A percentile compares a stretch with the other conserved stretches of the same genome.
These are phyloP conservation scores for Pristionchus mayeri DNA, from an alignment of 2,888 invertebrate species.

Conservation along the genomic window DNA sequence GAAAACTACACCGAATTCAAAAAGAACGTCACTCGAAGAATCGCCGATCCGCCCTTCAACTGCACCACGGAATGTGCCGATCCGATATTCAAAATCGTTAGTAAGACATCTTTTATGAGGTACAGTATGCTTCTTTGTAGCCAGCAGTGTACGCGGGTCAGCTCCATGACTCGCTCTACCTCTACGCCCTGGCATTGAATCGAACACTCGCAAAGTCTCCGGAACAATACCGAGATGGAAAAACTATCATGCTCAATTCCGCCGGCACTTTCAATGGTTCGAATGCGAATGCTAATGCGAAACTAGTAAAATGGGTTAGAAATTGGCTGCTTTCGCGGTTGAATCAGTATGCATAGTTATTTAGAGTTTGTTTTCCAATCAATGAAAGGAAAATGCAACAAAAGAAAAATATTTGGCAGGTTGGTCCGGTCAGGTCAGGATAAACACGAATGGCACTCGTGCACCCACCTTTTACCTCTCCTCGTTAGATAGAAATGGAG, in stretches of 20 bases:
- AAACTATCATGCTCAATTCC: constrained; percentile 52
- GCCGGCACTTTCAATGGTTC: constrained; percentile 52
- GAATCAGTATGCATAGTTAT: too few relatives aligned
- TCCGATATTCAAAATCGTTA: neutral
- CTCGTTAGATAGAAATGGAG: constrained; percentile 1
- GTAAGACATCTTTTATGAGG: neutral
- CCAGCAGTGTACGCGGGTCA: constrained; percentile 56
- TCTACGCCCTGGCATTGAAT: constrained; percentile 59
- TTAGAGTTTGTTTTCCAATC: too few relatives aligned
- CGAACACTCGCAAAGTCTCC: constrained; percentile 54
- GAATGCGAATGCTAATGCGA: neutral
- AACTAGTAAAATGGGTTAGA: too few relatives aligned
- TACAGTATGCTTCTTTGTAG: neutral
- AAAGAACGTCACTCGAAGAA: constrained; percentile 13
- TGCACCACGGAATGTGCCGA: neutral
- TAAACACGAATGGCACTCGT: constrained; percentile 51
- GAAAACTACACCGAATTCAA: constrained; percentile 24
- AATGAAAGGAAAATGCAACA: neutral
- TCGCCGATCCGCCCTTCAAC: constrained; percentile 36
- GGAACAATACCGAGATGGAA: constrained; percentile 52
- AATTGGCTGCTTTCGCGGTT: too few relatives aligned
- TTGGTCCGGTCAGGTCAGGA: constrained; percentile 47
- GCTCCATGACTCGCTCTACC: constrained; percentile 61
- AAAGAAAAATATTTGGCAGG: neutral
- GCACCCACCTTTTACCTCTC: constrained; percentile 50